Evolutionary conservation across 2,113 vertebrate genomes (phyloP), one percentile per base, ranked within the genome.

Genomic region (Psammodynastes pulverulentus): DNA sequence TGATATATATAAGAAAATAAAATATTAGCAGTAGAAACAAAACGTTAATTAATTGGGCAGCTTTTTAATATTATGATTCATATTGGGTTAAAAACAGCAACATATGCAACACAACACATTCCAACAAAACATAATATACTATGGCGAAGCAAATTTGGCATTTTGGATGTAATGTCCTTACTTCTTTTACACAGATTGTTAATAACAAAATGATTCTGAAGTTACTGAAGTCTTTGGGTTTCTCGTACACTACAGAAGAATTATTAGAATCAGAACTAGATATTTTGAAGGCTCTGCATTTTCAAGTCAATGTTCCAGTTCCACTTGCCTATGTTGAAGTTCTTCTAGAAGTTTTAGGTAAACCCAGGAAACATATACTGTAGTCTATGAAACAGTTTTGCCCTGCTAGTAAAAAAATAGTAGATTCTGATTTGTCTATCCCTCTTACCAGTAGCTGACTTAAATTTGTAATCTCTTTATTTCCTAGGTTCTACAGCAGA

Each of bases 311-410:
- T 1, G 87, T 98, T n/a, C 96, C 97, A 0, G 98, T 98, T 92
- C 98, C 99, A 0, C 88, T 99, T 93, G 97, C 96, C 1, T 99
- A 98, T 0, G 97, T 98, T 92, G 99, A 99, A 95, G 97, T 98
- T 91, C 98, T 99, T 2, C 96, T 99, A 85, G 99, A 99, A 94
- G 98, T 99, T 90, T 98, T 99, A 92, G 98, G 99, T 99, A 96
- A 97, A 96, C 93, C n/a, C 3, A 51, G 58, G 46, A 43, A 79
- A 10, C 51, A 45, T 56, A 45, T 92, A 54, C 24, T 58, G 56
- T 87, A 39, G 54, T 85, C 0, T 52, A 12, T 34, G 45, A 88
- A n/a, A 9, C 6, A 58, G 15, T 23, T 58, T 84, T 56, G 51
- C 43, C 23, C 21, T 48, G 8, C 53, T 19, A 0, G 0, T 23